These are phyloP conservation scores for Dicaeum eximium DNA, from an alignment of 2,113 vertebrate species.

Conservation along the genomic window DNA sequence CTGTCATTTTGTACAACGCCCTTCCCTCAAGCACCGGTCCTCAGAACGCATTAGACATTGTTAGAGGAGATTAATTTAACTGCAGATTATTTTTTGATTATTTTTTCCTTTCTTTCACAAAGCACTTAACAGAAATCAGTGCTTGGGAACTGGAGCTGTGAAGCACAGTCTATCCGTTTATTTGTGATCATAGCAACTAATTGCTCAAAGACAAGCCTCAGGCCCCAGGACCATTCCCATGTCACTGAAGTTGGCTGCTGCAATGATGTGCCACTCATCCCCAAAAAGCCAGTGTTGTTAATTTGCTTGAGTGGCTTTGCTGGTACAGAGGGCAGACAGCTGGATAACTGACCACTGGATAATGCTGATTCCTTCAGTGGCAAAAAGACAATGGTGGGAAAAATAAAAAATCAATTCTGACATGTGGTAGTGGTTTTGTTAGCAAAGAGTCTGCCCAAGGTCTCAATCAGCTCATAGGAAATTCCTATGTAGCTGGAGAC, in stretches of 20 bases:
- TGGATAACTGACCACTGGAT: neutral
- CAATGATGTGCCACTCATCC: neutral
- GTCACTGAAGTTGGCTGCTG: neutral
- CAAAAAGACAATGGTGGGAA: neutral
- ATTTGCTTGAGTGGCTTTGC: neutral
- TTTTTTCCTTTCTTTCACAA: neutral
- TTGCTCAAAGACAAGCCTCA: neutral
- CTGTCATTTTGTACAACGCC: neutral
- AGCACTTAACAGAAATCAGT: conserved; percentile 6
- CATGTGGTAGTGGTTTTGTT: neutral
- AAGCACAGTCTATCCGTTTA: neutral
- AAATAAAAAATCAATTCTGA: neutral
- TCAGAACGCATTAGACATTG: neutral
- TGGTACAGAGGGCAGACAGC: neutral
- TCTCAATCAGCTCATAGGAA: conserved; percentile 51
- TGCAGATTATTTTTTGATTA: neutral
- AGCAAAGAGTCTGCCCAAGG: conserved; percentile 28
- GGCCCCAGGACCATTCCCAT: neutral
- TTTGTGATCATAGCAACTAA: conserved; percentile 23
- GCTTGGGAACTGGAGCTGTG: neutral
- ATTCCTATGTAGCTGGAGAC: conserved; percentile 29
- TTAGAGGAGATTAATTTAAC: conserved; percentile 30
- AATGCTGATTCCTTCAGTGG: neutral
- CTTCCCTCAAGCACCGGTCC: neutral
- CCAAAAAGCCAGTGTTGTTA: neutral